Evolutionary conservation across 1,140 invertebrate species (phyloP).

Genomic region (Bombus difficillimus): DNA sequence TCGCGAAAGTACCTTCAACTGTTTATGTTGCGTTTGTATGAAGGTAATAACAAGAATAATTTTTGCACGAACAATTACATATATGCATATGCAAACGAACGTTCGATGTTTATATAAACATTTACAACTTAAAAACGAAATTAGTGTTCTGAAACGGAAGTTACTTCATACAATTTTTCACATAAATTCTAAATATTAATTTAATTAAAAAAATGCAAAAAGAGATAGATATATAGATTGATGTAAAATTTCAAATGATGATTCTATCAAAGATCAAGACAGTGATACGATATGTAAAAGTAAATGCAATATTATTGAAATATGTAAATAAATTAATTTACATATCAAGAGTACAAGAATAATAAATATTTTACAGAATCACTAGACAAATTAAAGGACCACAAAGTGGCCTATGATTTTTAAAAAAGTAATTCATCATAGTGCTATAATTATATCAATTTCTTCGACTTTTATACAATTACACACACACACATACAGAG

Average conservation of each 20-base stretch:
- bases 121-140: not conserved
- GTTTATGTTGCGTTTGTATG: too few relatives aligned
- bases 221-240: not conserved
- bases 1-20: not conserved
- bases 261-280: not conserved
- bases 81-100: not conserved
- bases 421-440: not conserved
- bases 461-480: not conserved
- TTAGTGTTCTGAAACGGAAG: not conserved
- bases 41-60: too few relatives aligned
- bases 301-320: too few relatives aligned
- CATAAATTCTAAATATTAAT: not conserved
- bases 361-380: not conserved
- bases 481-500: not conserved
- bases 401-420: too few relatives aligned
- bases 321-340: not conserved
- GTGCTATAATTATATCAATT: not conserved
- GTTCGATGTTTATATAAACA: not conserved
- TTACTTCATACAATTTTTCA: not conserved
- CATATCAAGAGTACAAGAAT: not conserved
- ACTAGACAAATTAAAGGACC: not conserved
- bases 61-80: not conserved
- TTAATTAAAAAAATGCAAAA: not conserved
- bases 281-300: too few relatives aligned
- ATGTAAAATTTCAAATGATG: not conserved